phyloP scores from a whole-genome alignment of 2,797 vertebrate species.

The Todus mexicanus region DNA sequence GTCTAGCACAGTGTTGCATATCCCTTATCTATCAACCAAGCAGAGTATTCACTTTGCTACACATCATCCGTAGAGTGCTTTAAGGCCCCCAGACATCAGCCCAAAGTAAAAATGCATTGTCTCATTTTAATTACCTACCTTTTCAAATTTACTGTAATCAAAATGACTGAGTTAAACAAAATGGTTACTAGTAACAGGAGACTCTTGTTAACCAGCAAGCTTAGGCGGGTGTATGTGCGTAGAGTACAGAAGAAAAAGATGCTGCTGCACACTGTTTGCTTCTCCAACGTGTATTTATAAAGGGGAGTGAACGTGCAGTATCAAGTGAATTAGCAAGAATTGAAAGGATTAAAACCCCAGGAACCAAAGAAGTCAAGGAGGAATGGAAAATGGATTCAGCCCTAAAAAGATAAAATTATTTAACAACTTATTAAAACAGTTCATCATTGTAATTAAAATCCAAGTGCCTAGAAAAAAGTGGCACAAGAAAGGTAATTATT shows the following conservation, averaged over 20 bases:
- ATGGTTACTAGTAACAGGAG: not conserved
- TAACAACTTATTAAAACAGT: conserved; percentile 69
- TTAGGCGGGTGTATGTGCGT: not conserved
- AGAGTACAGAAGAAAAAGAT: not conserved
- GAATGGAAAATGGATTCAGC: conserved; percentile 13
- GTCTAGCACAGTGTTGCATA: not conserved
- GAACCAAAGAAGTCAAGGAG: not conserved
- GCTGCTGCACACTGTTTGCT: not conserved
- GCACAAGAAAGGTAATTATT: conserved; percentile 61
- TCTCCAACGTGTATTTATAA: not conserved
- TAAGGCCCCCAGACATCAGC: not conserved
- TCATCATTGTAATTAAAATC: conserved; percentile 68
- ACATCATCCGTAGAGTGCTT: not conserved
- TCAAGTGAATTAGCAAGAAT: conserved; percentile 9
- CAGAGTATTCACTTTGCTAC: not conserved
- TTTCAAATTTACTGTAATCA: not conserved
- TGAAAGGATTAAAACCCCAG: conserved; percentile 1
- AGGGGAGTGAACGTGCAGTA: not conserved
- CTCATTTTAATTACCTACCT: not conserved
- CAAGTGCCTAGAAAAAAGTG: conserved; percentile 46
- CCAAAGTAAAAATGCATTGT: not conserved
- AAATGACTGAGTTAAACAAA: not conserved
- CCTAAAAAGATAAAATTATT: conserved; percentile 57
- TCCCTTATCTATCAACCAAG: not conserved
- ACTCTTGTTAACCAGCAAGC: not conserved